Evolutionary conservation across 2,797 vertebrate genomes (phyloP), one percentile per base, ranked within the genome.

Genomic region (Etheostoma nigrum): DNA sequence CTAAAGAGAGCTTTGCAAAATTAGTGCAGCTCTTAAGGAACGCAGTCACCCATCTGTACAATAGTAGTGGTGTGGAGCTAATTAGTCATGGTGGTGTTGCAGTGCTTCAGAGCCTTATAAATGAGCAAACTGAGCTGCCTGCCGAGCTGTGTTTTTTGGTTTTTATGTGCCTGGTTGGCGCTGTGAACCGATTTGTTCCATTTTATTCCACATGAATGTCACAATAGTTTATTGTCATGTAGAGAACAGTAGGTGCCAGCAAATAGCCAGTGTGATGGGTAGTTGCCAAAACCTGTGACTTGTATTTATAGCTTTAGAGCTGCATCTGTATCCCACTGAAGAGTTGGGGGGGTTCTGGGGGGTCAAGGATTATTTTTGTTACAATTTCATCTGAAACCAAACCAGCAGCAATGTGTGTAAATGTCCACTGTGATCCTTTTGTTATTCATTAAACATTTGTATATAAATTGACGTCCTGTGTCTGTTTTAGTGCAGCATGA

Each of bases 381-480:
- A 86, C 82, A 81, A 78, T 70, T 58, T 47, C 70, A 83, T 69
- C 78, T 78, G 80, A 86, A 89, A 71, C 30, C 78, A 88, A 89
- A 88, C 72, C 74, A 83, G 79, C 74, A 82, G 84, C 84, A 92
- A 93, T 86, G 86, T 92, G 93, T 96, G 94, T 89, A 89, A 81
- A 94, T 95, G 96, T 96, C 96, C 95, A 94, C 95, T 94, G 95
- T 91, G 94, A 95, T 96, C 94, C 95, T 96, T 99, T 99, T 97
- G 96, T 96, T 96, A 96, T 91, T 95, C 96, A 98, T 98, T 98
- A 99, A 98, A 94, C 90, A 90, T 98, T 98, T 99, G 88, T 98
- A 97, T 93, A 96, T 95, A 97, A 95, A 92, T 89, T 42, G 58
- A 83, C 74, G 30, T 85, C 82, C 74, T 74, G 83, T 86, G 85